Base-by-base conservation (phyloP, 2,113 vertebrate genomes). In the Rhinopomastus cyanomelas region DNA sequence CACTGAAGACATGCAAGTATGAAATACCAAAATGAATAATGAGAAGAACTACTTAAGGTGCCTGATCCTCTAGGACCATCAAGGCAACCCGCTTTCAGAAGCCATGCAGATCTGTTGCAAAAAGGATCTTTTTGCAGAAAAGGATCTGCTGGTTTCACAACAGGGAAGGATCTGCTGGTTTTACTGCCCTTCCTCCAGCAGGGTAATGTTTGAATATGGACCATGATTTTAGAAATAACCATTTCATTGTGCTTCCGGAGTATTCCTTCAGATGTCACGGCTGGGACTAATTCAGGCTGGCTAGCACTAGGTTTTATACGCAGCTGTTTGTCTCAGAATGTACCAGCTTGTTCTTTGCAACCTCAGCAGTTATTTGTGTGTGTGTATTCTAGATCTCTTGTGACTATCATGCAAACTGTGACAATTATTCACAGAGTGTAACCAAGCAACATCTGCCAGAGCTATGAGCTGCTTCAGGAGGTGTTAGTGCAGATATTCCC, bases 361-460 rank as follows among this genome's bases (percentile, higher is more conserved):
- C 57, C 68, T 73, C 81, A 77, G 32, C 13, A 72, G 12, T 81
- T 44, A 34, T 77, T 83, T 77, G 48, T 56, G 12, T 15, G 32
- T 3, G 7, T 65, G 44, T n/a, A n/a, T 74, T 66, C 52, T 81
- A 77, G 87, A 77, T 73, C 52, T 84, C 44, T 71, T 49, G 16
- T 62, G 60, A 57, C 48, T 74, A 26, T 69, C 73, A 90, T 3
- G 2, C 25, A 53, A 92, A 81, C 48, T 74, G 36, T 42, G 30
- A 61, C 74, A 87, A 81, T 78, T 81, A 57, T 76, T 87, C 60
- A 26, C 46, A 49, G 17, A 46, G 11, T 17, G 21, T 69, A 71
- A 90, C 60, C 18, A 65, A 84, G 68, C 23, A 83, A 77, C 61
- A 87, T 62, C 27, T 90, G 52, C 27, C 65, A 56, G 57, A 92